Evolutionary conservation across 2,888 invertebrate species (phyloP), one percentile per base, ranked within the genome.

Genomic region (Herminia tarsipennalis): DNA sequence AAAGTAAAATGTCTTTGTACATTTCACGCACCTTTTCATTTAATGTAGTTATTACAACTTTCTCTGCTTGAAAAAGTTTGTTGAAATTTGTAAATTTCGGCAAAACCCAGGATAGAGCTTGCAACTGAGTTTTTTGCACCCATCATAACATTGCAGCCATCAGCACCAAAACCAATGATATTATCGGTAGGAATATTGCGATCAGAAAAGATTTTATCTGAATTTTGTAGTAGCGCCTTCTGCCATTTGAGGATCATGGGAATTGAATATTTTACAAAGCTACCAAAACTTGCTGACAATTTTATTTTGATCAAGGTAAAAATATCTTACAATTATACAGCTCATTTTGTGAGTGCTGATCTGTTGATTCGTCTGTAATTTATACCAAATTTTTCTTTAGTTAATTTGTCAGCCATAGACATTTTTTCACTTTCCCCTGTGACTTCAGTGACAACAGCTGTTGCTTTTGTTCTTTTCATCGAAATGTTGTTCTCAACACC

Each of bases 231-330:
- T 33, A 40, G 32, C 40, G 8, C 32, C 25, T 25, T 32, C 32
- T 25, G 25, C 24, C 13, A 17, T 24, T 25, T 40, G 12, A 10
- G 30, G 17, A 18, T 40, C 32, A 18, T 32, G 17, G 5, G 45
- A 44, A 29, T 22, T 34, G 9, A 50, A 45, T 37, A 50, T 50
- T 41, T 50, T 37, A 14, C 28, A 39, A 18, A 52, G 43, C 27
- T 47, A 32, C 49, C 43, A 51, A 14, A 46, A 51, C 30, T 42
- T 46, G 36, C 51, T 51, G 9, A 46, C 32, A 32, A 51, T 35
- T 46, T 42, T 24, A 29, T 46, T 46, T 39, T 30, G 5, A 8
- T 42, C 32, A n/a, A 18, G 16, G 22, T 46, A 45, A 46, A 41
- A 44, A 53, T 33, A 53, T 38, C 44, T 34, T 2, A 41, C 38